Evolutionary conservation across 2,797 vertebrate genomes (phyloP), one percentile per base, ranked within the genome.

Genomic region (Capromys pilorides): DNA sequence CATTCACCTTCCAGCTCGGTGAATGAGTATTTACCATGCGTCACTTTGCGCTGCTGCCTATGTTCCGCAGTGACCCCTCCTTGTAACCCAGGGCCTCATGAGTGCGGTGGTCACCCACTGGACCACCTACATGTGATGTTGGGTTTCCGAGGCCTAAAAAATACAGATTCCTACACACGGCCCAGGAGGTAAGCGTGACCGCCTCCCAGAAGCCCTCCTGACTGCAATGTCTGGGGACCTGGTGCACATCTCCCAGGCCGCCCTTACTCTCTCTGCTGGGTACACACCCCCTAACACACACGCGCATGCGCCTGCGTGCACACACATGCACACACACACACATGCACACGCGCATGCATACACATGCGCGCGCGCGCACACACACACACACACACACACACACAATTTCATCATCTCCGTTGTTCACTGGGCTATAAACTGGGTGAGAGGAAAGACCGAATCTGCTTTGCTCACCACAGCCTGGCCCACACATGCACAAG

Each of bases 91-190:
- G 66, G 0, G 8, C 39, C 59, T 71, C 66, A 0, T 1, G 3
- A 2, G 71, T 69, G 31, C 1, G 66, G n/a, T 0, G 41, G 69
- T 54, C 39, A 36, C 75, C 64, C 28, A 0, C 1, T 0, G 10
- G 9, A 64, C 18, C 66, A 19, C 13, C 28, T 57, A 39, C 1
- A 13, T 33, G 61, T 6, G 18, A 39, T 33, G 49, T 41, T 83
- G 73, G 9, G 61, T 54, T 82, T 49, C 21, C 1, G n/a, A 86
- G 57, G n/a, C 49, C 69, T 33, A 6, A 39, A 91, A 87, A 77
- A 31, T 62, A 91, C 79, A 49, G 6, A 10, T 86, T 33, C 75
- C 54, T 61, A 2, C 3, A 28, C 26, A 2, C 19, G 22, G 41
- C 71, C 90, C 79, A 81, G 28, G 61, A 89, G 11, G 41, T 18